Evolutionary conservation across 2,797 vertebrate genomes (phyloP), one percentile per base, ranked within the genome.

Genomic region (Danio albolineatus): DNA sequence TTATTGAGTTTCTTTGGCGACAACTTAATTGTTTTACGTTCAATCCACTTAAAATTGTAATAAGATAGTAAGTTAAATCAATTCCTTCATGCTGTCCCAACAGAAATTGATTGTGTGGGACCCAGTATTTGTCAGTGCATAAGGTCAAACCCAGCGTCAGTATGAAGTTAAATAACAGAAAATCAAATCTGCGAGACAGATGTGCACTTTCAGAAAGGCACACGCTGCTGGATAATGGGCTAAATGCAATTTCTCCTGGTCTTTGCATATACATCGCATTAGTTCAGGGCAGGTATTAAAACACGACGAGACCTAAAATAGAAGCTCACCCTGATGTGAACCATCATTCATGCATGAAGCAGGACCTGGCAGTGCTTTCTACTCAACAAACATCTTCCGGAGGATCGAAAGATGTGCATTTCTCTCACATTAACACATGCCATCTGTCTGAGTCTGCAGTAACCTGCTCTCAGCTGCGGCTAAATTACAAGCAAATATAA

Each of bases 281-380:
- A 39, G 28, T 44, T 39, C 49, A 16, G 2, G 28, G 6, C 41
- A 36, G 39, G 57, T 66, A 74, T 71, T 43, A 51, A 54, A 51
- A 65, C 28, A 77, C 36, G 67, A 73, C 19, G 17, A 38, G 13
- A 46, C 39, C 49, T 69, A 36, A 64, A 75, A 74, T 38, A 78
- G 60, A 78, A 66, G 51, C 13, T 53, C 62, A 54, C 38, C 71
- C 41, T 43, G 7, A 64, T 36, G 13, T 39, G 41, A 69, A 69
- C 48, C 3, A 54, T 56, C 44, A 56, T 74, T 79, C 57, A 71
- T 83, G 76, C 57, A 57, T 83, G 41, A 82, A 69, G 57, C 13
- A 75, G n/a, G 17, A 38, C 14, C 76, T 64, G 67, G 48, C 57
- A 80, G 41, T 9, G 16, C 21, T 38, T 44, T 46, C 28, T 70